Percentiles rank a stretch among this genome's conserved stretches.
Conservation (phyloP, 2,888 invertebrate species). For the Athrips mouffetella region DNA sequence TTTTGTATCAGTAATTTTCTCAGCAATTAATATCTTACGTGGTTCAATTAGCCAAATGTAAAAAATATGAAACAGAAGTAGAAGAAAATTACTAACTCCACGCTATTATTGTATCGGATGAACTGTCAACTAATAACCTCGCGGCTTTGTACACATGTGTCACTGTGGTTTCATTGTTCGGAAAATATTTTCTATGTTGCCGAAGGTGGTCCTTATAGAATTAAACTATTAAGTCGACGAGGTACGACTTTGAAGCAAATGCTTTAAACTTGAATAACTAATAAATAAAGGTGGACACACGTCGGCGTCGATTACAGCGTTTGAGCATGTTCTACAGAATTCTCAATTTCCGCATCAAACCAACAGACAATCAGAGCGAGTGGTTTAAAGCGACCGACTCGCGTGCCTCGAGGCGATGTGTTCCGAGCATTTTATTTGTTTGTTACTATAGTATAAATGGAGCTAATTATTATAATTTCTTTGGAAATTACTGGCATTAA, state of each 20-base stretch:
- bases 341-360: conserved; percentile 38
- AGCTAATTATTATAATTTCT: conserved; percentile 77
- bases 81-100: conserved; percentile 54
- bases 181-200: neutral
- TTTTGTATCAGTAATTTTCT: conserved; percentile 60
- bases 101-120: conserved; percentile 42
- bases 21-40: conserved; percentile 68
- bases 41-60: conserved; percentile 64
- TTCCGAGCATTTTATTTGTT: conserved; percentile 74
- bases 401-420: conserved; percentile 46
- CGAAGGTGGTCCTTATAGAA: neutral
- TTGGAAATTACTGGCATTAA: conserved; percentile 75
- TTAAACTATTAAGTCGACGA: neutral
- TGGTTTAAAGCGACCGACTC: conserved; percentile 40
- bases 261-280: conserved; percentile 7
- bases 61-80: conserved; percentile 63
- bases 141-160: conserved; percentile 40
- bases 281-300: conserved; percentile 7
- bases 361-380: conserved; percentile 42
- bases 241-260: neutral
- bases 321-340: conserved; percentile 25
- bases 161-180: conserved; percentile 6
- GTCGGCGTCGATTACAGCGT: conserved; percentile 7
- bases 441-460: conserved; percentile 74
- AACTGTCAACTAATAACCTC: conserved; percentile 54